phyloP scores from a whole-genome alignment of 2,113 vertebrate genomes.

The Microcebus jonahi region DNA sequence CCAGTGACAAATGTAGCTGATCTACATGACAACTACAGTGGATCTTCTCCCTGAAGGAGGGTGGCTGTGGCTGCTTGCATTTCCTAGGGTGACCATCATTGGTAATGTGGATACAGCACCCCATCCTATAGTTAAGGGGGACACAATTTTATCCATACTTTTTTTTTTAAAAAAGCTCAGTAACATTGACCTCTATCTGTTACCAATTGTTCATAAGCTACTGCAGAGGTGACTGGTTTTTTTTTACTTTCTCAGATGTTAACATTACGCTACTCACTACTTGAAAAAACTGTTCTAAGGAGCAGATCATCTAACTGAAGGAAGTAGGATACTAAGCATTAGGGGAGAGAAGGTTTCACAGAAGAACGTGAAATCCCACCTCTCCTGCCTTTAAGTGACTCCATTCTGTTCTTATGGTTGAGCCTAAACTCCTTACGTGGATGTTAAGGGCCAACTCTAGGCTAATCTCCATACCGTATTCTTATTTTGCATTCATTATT shows the following conservation, averaged over 20 bases:
- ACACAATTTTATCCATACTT: background rate
- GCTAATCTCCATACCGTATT: rapidly evolving
- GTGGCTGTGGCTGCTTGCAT: background rate
- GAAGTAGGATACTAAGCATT: background rate
- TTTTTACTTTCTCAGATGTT: slow-evolving; percentile 43
- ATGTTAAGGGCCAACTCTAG: background rate
- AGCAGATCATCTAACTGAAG: background rate
- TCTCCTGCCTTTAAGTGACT: background rate
- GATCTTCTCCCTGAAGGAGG: slow-evolving; percentile 53
- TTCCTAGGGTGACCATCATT: background rate
- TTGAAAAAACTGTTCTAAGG: background rate
- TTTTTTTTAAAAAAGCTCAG: background rate
- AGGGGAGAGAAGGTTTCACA: background rate
- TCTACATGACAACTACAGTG: slow-evolving; percentile 86
- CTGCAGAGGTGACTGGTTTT: background rate
- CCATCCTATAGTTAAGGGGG: background rate
- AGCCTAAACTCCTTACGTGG: background rate
- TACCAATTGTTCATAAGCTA: slow-evolving; percentile 34
- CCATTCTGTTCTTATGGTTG: background rate
- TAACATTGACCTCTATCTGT: background rate
- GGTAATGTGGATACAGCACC: background rate
- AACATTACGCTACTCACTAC: slow-evolving; percentile 50
- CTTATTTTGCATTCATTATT: background rate
- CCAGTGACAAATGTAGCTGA: slow-evolving; percentile 89
- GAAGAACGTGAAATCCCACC: background rate